These are phyloP conservation scores for Eupelmus urozonus DNA, from an alignment of 2,888 invertebrate genomes.

Conservation along the genomic window DNA sequence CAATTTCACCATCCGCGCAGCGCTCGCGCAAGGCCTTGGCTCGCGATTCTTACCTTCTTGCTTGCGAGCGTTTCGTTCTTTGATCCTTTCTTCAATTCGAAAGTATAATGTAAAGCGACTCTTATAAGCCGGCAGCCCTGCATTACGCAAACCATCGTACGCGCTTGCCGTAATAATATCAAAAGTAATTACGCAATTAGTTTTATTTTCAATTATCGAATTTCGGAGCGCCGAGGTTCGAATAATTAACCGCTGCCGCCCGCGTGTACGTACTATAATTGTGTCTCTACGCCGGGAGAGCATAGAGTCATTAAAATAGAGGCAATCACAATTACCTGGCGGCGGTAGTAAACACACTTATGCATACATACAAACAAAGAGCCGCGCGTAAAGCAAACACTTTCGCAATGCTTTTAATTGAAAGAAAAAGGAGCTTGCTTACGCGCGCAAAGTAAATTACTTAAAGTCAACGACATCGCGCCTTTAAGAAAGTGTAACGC, in stretches of 20 bases:
- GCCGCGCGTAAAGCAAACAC: too few relatives aligned
- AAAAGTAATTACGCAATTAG: conserved; percentile 12
- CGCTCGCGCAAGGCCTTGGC: background rate
- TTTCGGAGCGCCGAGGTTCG: background rate
- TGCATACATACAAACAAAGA: too few relatives aligned
- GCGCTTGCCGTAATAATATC: conserved; percentile 3
- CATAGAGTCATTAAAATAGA: too few relatives aligned
- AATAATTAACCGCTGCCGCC: too few relatives aligned
- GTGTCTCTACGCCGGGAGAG: background rate
- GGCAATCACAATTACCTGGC: too few relatives aligned
- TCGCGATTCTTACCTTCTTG: too few relatives aligned
- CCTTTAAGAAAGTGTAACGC: conserved; percentile 43
- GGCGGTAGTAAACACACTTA: too few relatives aligned
- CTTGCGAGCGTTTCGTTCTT: too few relatives aligned
- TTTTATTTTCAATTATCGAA: background rate
- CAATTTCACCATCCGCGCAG: background rate
- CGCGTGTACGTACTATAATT: too few relatives aligned
- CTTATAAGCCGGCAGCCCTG: background rate
- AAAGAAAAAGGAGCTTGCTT: background rate
- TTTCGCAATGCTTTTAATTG: background rate
- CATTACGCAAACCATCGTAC: background rate
- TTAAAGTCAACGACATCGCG: conserved; percentile 42
- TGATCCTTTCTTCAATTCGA: conserved; percentile 18
- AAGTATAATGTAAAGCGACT: conserved; percentile 13
- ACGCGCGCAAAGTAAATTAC: background rate